These are phyloP conservation scores for Sterna hirundo DNA, from an alignment of 2,113 vertebrate species.

Conservation along the genomic window DNA sequence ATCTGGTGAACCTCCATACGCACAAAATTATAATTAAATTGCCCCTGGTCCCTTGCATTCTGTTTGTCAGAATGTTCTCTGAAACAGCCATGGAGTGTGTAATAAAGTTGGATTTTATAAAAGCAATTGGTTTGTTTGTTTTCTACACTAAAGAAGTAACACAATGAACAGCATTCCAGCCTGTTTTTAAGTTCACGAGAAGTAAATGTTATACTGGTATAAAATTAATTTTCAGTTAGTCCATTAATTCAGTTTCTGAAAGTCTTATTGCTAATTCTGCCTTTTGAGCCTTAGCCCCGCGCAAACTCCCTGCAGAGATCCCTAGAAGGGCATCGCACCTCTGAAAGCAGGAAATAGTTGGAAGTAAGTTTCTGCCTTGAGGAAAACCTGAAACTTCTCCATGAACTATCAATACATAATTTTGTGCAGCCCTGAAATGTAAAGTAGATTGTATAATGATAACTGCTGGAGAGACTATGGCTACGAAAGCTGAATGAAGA, in stretches of 20 bases:
- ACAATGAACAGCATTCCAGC: not conserved
- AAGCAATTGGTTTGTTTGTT: constrained; percentile 1
- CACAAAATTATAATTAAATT: constrained; percentile 62
- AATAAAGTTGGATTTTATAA: constrained; percentile 29
- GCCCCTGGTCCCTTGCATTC: constrained; percentile 47
- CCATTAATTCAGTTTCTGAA: not conserved
- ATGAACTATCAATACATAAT: not conserved
- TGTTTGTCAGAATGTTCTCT: constrained; percentile 55
- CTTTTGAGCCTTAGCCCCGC: not conserved
- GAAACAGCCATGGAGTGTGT: not conserved
- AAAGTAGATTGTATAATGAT: not conserved
- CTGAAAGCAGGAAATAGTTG: not conserved
- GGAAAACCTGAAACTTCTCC: not conserved
- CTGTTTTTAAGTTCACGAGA: not conserved
- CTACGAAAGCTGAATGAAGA: not conserved
- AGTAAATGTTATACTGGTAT: not conserved
- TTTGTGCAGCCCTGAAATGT: not conserved
- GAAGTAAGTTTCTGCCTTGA: not conserved
- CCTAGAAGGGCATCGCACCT: not conserved
- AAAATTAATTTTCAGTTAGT: not conserved
- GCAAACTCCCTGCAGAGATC: not conserved
- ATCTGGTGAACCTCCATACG: constrained; percentile 35
- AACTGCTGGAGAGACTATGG: not conserved
- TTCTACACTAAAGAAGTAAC: not conserved
- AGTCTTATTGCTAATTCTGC: not conserved